Evolutionary conservation across 92 coral and sea anemone species (phyloP).

Genomic region (Paragorgia papillata): DNA sequence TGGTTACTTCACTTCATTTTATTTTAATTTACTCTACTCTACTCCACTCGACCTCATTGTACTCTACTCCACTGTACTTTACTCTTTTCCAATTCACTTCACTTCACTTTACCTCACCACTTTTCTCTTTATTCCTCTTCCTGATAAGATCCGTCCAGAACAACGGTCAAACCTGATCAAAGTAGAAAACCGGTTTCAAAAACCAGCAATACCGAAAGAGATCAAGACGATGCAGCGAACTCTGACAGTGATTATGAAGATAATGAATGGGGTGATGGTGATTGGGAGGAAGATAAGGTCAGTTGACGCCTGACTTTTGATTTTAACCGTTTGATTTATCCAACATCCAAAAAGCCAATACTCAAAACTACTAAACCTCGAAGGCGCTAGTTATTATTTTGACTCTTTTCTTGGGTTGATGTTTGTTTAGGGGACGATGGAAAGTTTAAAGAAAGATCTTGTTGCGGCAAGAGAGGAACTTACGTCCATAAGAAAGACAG

Average conservation of each 20-base stretch:
- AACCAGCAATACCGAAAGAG: constrained; percentile 20
- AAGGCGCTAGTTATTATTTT: background rate
- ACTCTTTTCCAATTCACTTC: background rate
- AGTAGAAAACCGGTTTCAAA: background rate
- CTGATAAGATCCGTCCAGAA: constrained; percentile 7
- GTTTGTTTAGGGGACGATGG: constrained; percentile 11
- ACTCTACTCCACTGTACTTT: background rate
- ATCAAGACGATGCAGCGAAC: constrained; percentile 49
- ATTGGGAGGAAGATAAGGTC: constrained; percentile 64
- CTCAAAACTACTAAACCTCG: background rate
- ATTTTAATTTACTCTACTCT: background rate
- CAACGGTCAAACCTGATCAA: background rate
- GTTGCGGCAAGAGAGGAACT: constrained; percentile 32
- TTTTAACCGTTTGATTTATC: too few relatives aligned
- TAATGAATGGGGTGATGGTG: constrained; percentile 51
- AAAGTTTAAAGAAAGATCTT: constrained; percentile 16
- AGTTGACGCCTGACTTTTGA: background rate
- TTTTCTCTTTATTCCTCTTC: background rate
- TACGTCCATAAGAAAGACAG: background rate
- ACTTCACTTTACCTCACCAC: constrained; percentile 5
- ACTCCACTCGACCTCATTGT: background rate
- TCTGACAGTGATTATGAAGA: constrained; percentile 57
- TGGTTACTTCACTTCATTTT: constrained; percentile 3
- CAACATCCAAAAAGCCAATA: too few relatives aligned
- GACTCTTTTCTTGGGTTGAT: background rate